Evolutionary conservation across 2,888 invertebrate genomes (phyloP).

Genomic region (Polydrusus cervinus): DNA sequence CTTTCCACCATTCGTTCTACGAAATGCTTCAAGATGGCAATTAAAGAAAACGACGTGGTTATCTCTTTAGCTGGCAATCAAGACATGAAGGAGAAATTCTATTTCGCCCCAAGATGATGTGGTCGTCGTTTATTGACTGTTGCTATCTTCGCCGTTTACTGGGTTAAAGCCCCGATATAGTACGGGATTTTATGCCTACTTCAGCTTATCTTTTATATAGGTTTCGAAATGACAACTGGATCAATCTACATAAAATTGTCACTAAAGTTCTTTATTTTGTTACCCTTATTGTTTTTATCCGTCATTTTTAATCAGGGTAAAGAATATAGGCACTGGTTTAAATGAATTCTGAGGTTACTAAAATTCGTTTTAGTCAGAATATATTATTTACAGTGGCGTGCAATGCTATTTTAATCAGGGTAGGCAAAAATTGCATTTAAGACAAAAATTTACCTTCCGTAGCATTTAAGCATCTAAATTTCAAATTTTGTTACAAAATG

Average conservation of each 20-base stretch:
- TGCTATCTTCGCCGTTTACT: conserved; percentile 52
- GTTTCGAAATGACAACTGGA: conserved; percentile 41
- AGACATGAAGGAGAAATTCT: conserved; percentile 46
- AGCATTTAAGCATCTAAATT: too few species aligned
- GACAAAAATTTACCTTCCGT: too few species aligned
- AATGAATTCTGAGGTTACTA: too few species aligned
- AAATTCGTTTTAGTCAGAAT: too few species aligned
- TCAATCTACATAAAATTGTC: conserved; percentile 42
- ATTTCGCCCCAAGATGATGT: conserved; percentile 42
- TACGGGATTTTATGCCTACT: conserved; percentile 49
- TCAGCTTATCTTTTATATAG: conserved; percentile 53
- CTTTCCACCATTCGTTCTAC: conserved; percentile 6
- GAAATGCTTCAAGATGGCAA: conserved; percentile 25
- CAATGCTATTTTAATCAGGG: too few species aligned
- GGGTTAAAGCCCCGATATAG: conserved; percentile 44
- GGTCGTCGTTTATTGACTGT: conserved; percentile 51
- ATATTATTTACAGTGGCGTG: too few species aligned
- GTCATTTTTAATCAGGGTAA: not conserved
- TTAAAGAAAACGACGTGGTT: conserved; percentile 41
- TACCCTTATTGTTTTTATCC: conserved; percentile 22
- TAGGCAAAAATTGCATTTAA: too few species aligned
- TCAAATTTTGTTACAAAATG: too few species aligned
- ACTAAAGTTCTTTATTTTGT: conserved; percentile 32
- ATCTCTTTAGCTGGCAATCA: conserved; percentile 42
- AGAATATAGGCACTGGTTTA: not conserved